Percentiles rank a stretch among this genome's conserved stretches.
Evolutionary conservation across 1,140 invertebrate genomes (phyloP).

Genomic region (Drosophila parabipectinata): DNA sequence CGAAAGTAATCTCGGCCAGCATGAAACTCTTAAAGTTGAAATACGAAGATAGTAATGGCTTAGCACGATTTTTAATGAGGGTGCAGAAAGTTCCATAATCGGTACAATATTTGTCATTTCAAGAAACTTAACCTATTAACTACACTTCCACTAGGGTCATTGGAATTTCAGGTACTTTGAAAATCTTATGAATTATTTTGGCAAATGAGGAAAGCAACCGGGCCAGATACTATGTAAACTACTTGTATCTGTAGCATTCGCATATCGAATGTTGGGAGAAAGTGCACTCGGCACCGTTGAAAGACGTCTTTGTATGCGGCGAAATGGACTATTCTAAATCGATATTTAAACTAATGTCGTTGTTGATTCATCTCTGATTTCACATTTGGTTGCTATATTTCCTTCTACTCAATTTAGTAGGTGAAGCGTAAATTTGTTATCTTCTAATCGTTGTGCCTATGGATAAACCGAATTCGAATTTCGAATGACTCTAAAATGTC

Average conservation of each 20-base stretch:
- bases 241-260: conserved; percentile 20
- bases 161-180: conserved; percentile 81
- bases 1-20: not conserved
- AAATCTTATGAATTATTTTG: conserved; percentile 82
- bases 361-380: conserved; percentile 71
- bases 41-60: not conserved
- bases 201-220: conserved; percentile 67
- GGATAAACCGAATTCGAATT: conserved; percentile 25
- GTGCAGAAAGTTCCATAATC: conserved; percentile 25
- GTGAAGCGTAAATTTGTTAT: conserved; percentile 44
- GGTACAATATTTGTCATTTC: conserved; percentile 33
- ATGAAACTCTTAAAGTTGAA: not conserved
- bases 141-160: conserved; percentile 64
- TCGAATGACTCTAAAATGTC: conserved; percentile 23
- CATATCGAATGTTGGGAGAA: conserved; percentile 37
- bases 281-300: conserved; percentile 52
- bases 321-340: conserved; percentile 69
- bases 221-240: conserved; percentile 28
- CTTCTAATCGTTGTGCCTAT: conserved; percentile 60
- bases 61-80: not conserved
- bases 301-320: conserved; percentile 57
- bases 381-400: conserved; percentile 55
- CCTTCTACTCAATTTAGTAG: conserved; percentile 38
- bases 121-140: conserved; percentile 69
- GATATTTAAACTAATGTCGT: conserved; percentile 79